Base-by-base conservation (phyloP, 2,113 vertebrate species). In the Eurypyga helias region DNA sequence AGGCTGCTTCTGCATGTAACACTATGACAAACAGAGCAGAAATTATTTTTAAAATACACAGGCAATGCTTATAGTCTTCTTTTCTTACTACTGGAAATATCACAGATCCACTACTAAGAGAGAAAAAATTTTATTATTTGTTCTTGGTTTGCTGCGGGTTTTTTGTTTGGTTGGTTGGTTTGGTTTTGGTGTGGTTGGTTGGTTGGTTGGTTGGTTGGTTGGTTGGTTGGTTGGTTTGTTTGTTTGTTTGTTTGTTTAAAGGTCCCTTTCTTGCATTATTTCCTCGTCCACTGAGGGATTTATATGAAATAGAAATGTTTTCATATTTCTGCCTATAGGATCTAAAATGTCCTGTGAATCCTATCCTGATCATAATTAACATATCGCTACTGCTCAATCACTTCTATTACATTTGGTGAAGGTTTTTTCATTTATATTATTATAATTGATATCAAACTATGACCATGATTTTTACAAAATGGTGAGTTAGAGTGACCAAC, bases 11-110 rank as follows among this genome's bases (percentile, higher is more conserved):
- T 83, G n/a, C 14, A 5, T 16, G 6, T 18, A 87, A 67, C 29
- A 28, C 57, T 82, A 29, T 51, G 62, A 79, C 29, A 95, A 96
- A 87, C 60, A 94, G 69, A 95, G 73, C 77, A 94, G 77, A 97
- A 96, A 77, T 83, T 1, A 51, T 89, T 96, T 87, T 65, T 36
- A 45, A 93, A 90, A 94, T 36, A 60, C 23, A 71, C 11, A n/a
- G 23, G 7, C 52, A 62, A 69, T 75, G 46, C 8, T 83, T 69
- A 33, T 21, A 49, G 20, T 52, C 34, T 31, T 70, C 20, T 52
- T 77, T 73, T 46, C 25, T 82, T 72, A 81, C 38, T 79, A 87
- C 25, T 79, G 25, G 36, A 18, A 82, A 41, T 76, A 87, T 78
- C 38, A 84, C 18, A 71, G 72, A 71, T 43, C 34, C 15, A 45